Conservation (phyloP, 2,888 invertebrate genomes). For the Gasteruption jaculator region DNA sequence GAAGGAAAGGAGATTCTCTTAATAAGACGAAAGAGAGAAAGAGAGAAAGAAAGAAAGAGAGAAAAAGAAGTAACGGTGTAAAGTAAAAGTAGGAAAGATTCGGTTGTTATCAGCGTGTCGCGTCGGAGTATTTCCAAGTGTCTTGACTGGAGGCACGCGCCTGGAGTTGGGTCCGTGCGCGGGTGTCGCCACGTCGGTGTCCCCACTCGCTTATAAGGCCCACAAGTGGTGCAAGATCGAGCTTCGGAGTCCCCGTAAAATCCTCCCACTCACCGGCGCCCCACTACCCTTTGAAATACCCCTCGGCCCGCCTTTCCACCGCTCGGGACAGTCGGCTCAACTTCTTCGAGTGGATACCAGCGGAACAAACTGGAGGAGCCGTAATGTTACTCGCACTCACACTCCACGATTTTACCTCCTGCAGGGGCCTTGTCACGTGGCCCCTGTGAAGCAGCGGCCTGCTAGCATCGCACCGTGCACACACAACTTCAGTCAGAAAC, state of each 20-base stretch:
- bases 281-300: too few species aligned
- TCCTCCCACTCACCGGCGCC: too few species aligned
- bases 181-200: constrained; percentile 18
- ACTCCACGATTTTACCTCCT: constrained; percentile 43
- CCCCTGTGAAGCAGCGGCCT: constrained; percentile 28
- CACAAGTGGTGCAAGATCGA: too few species aligned
- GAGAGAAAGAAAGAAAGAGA: not conserved
- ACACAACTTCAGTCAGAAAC: constrained; percentile 47
- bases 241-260: too few species aligned
- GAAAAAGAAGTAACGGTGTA: not conserved
- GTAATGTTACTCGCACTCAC: constrained; percentile 32
- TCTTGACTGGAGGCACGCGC: constrained; percentile 47
- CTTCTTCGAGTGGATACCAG: too few species aligned
- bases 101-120: too few species aligned
- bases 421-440: constrained; percentile 51
- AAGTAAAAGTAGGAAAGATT: not conserved
- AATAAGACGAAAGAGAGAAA: not conserved
- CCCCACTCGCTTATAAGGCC: constrained; percentile 8
- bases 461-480: constrained; percentile 38
- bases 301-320: not conserved
- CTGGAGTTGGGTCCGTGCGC: constrained; percentile 22
- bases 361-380: too few species aligned
- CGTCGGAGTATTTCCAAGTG: too few species aligned
- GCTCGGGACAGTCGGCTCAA: too few species aligned
- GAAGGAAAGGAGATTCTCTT: too few species aligned